Percentiles rank a stretch among this genome's conserved stretches.
These are phyloP conservation scores for Crenichthys baileyi DNA, from an alignment of 2,797 vertebrate species.

Conservation along the genomic window DNA sequence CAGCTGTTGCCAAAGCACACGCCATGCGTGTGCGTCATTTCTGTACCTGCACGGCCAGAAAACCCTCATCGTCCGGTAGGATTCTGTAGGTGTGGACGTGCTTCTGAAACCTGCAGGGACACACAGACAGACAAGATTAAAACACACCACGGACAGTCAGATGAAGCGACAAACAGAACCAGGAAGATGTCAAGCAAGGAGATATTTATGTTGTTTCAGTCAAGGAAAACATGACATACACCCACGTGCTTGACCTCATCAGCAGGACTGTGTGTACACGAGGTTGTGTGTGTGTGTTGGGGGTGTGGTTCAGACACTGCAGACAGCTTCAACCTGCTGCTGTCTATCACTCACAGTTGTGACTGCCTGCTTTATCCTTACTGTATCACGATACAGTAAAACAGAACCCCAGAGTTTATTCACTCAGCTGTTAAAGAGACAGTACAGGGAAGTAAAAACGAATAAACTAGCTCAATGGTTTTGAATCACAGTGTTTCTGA, in stretches of 20 bases:
- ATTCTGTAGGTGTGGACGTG: conserved; percentile 97
- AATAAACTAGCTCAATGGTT: not conserved
- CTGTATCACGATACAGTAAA: conserved; percentile 51
- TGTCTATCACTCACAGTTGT: conserved; percentile 68
- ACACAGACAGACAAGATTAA: conserved; percentile 12
- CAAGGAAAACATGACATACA: conserved; percentile 1
- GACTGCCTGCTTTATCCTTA: conserved; percentile 52
- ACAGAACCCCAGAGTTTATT: conserved; percentile 4
- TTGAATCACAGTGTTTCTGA: conserved; percentile 9
- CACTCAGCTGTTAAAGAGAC: not conserved
- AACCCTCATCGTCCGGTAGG: conserved; percentile 94
- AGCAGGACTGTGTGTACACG: conserved; percentile 7
- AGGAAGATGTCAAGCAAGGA: not conserved
- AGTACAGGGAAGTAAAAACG: not conserved
- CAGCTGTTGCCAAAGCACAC: conserved; percentile 73
- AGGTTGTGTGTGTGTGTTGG: not conserved
- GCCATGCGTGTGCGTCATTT: conserved; percentile 16
- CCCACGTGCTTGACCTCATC: conserved; percentile 32
- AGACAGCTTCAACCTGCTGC: conserved; percentile 67
- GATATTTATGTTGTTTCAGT: not conserved
- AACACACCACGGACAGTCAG: not conserved
- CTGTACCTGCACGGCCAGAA: conserved; percentile 93
- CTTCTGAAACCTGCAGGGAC: conserved; percentile 89
- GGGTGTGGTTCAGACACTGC: conserved; percentile 16
- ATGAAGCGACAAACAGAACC: conserved; percentile 6